A percentile compares a stretch with the other conserved stretches of the same genome.
Evolutionary conservation across 2,113 vertebrate species (phyloP).

Genomic region (Pogonocichla stellata): DNA sequence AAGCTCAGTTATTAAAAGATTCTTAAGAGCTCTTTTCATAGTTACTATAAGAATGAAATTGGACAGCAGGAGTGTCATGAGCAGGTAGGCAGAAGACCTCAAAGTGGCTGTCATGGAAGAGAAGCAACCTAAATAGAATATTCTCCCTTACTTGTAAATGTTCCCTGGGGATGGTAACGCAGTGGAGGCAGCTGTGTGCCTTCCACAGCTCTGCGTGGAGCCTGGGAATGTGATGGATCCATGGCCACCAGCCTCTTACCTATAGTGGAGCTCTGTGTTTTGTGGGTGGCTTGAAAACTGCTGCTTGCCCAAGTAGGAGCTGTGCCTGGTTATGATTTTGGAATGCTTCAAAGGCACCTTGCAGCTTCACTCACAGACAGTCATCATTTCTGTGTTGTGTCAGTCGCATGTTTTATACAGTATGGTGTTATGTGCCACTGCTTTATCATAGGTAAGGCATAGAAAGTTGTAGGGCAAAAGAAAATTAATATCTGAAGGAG

Average conservation of each 20-base stretch:
- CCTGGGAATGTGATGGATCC: accelerated
- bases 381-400: background rate
- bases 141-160: accelerated
- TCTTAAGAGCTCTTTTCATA: background rate
- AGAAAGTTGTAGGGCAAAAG: background rate
- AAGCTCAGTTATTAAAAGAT: background rate
- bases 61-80: background rate
- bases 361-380: accelerated
- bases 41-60: background rate
- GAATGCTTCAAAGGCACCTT: background rate
- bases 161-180: accelerated
- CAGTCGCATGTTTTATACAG: background rate
- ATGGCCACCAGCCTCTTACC: background rate
- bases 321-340: background rate
- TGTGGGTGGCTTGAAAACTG: background rate
- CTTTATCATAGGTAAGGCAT: accelerated
- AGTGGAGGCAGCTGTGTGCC: background rate
- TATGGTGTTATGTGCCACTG: background rate
- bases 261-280: background rate
- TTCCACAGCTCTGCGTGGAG: background rate
- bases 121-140: background rate
- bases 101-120: background rate
- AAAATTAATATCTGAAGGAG: background rate
- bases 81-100: background rate
- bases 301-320: background rate